phyloP scores from a whole-genome alignment of 2,113 vertebrate genomes.

The Poeciliopsis turrubarensis region DNA sequence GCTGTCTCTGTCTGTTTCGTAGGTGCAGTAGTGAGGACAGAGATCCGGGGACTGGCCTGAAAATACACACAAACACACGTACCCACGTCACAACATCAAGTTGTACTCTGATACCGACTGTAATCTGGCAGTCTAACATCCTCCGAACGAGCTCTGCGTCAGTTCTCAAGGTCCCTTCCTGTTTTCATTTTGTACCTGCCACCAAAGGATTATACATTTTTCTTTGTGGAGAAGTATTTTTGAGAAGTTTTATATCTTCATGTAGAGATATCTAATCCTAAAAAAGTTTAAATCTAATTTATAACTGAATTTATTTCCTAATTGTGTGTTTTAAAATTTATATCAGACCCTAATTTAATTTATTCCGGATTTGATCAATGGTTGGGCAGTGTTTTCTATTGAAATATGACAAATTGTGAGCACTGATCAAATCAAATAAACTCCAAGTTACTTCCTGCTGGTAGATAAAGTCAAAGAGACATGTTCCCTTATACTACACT shows the following conservation, averaged over 20 bases:
- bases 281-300: background rate
- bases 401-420: no score
- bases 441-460: no score
- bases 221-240: background rate
- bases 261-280: background rate
- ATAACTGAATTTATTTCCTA: background rate
- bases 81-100: constrained; percentile 5
- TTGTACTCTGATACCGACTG: background rate
- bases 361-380: no score
- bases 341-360: background rate
- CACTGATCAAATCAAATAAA: no score
- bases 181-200: background rate
- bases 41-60: constrained; percentile 96
- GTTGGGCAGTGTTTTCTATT: no score
- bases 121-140: background rate
- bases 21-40: constrained; percentile 97
- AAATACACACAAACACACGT: constrained; percentile 14
- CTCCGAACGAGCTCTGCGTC: background rate
- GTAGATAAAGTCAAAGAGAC: no score
- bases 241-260: background rate
- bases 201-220: background rate
- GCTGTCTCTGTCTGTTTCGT: constrained; percentile 98
- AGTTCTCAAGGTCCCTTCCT: background rate
- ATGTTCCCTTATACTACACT: no score
- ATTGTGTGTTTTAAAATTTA: background rate